Evolutionary conservation across 2,113 vertebrate species (phyloP).

Genomic region (Irena cyanogastra): DNA sequence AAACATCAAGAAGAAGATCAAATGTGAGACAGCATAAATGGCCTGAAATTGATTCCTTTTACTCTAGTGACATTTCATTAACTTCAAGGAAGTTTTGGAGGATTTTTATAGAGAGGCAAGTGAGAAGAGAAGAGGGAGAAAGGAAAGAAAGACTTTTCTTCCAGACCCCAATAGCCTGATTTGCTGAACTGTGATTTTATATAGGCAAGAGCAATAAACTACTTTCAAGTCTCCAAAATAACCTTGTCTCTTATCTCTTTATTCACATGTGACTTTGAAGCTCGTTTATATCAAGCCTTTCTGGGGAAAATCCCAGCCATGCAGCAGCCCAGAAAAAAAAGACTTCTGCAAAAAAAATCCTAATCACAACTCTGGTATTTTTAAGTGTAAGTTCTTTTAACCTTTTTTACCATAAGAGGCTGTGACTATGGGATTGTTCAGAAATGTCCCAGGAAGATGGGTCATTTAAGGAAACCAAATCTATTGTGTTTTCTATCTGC

Average conservation of each 20-base stretch:
- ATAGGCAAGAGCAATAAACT: background rate
- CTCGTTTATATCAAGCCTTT: background rate
- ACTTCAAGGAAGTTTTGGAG: conserved; percentile 19
- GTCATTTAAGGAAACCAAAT: background rate
- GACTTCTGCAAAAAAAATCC: accelerated
- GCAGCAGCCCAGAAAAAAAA: background rate
- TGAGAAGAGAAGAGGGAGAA: background rate
- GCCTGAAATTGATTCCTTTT: conserved; percentile 48
- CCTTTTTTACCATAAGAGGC: background rate
- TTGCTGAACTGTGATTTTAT: conserved; percentile 10
- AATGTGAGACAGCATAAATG: conserved; percentile 49
- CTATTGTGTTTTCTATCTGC: background rate
- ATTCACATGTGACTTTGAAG: background rate
- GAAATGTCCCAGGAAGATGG: background rate
- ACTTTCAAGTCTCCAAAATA: background rate
- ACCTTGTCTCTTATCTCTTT: background rate
- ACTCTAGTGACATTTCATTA: conserved; percentile 58
- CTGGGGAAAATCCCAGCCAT: background rate
- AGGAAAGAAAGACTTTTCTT: background rate
- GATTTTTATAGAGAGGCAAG: background rate
- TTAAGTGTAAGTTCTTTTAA: background rate
- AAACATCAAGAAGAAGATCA: conserved; percentile 40
- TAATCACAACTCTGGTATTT: background rate
- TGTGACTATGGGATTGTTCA: background rate
- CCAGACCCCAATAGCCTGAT: background rate